These are phyloP conservation scores for Micromys minutus DNA, from an alignment of 2,113 vertebrate genomes.

Conservation along the genomic window DNA sequence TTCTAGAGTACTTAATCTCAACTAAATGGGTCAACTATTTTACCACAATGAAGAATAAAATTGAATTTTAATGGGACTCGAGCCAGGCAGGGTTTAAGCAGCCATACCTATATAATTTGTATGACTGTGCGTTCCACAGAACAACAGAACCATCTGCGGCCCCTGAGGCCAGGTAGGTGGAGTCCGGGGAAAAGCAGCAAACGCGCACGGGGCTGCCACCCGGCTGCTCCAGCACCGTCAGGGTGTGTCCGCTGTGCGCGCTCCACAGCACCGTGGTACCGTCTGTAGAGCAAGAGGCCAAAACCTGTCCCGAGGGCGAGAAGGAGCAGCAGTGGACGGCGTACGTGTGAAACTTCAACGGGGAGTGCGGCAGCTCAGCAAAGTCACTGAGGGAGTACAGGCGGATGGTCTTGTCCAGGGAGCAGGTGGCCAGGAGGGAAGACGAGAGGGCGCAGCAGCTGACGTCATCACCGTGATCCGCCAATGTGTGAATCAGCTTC, in stretches of 20 bases:
- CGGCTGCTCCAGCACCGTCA: conserved; percentile 92
- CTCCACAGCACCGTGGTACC: conserved; percentile 92
- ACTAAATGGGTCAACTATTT: conserved; percentile 3
- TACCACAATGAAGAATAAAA: conserved; percentile 1
- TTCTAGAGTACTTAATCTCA: neutral
- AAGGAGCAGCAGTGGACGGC: conserved; percentile 97
- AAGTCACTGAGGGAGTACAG: conserved; percentile 89
- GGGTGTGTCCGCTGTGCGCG: conserved; percentile 82
- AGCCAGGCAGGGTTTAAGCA: neutral
- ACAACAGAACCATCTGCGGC: conserved; percentile 92
- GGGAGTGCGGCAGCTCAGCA: conserved; percentile 91
- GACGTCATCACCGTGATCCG: conserved; percentile 93
- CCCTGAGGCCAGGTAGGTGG: conserved; percentile 87
- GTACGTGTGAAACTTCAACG: conserved; percentile 92
- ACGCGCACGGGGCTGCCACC: conserved; percentile 91
- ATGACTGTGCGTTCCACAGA: conserved; percentile 90
- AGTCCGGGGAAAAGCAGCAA: conserved; percentile 90
- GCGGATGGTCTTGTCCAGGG: conserved; percentile 93
- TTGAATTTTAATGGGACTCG: conserved; percentile 9
- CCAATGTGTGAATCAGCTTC: conserved; percentile 90
- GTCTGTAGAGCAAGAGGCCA: conserved; percentile 96
- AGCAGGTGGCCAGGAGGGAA: conserved; percentile 92
- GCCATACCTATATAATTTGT: conserved; percentile 87
- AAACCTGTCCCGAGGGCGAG: conserved; percentile 89
- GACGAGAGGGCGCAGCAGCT: conserved; percentile 93